Base-by-base conservation (phyloP, 2,797 vertebrate genomes). In the Gambelia wislizenii region DNA sequence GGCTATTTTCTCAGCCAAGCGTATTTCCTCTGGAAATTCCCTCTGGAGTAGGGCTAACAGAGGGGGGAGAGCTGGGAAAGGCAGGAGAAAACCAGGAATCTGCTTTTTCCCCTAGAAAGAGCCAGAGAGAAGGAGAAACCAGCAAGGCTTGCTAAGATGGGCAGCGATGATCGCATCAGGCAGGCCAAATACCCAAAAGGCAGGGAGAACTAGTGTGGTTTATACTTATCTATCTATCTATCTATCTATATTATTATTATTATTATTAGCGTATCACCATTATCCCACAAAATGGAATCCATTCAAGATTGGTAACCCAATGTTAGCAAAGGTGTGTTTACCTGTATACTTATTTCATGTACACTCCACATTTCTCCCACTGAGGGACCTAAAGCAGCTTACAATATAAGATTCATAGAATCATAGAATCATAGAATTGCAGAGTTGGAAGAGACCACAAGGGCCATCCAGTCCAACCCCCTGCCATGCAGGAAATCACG, bases 1-100 rank as follows among this genome's bases (percentile, higher is more conserved):
- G 93, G 56, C n/a, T 42, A 30, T 54, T 82, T 87, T 54, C 52
- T 52, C 61, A 82, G 78, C 64, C 78, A 67, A 75, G 77, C 33
- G 30, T 47, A 61, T 82, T 74, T 87, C 77, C 86, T 80, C 47
- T 87, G 76, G 64, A 87, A 80, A 74, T 85, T 85, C 88, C 88
- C 88, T 52, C 18, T 33, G 67, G 83, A 70, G 44, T n/a, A 56
- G 4, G 0, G 47, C 47, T 33, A 25, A 3, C 18, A 42, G 76
- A 4, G 79, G 39, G 14, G 6, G 3, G 33, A 39, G 9, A 1
- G 39, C 13, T 20, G 7, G 16, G 47, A 44, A 69, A 64, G 56
- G 18, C n/a, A 74, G 52, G 44, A 27, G 30, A 67, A 52, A 49
- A 78, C 20, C 0, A 39, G 59, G 47, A 84, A 33, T 36, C 36